Conservation (phyloP, 2,888 invertebrate species). For the Rotaria sp. region DNA sequence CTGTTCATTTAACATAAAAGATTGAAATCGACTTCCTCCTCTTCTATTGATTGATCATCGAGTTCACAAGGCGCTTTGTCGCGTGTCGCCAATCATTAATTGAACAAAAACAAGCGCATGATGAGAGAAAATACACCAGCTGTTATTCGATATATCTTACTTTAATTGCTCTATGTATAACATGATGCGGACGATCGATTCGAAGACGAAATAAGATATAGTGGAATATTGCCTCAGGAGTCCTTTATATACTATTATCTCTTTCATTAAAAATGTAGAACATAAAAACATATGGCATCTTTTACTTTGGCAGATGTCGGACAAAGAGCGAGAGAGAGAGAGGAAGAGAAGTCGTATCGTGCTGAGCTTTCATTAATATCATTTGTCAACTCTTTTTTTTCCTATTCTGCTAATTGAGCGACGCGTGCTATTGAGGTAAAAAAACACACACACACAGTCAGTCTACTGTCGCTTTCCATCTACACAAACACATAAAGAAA, state of each 20-base stretch:
- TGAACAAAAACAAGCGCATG: not conserved
- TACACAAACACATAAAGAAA: not conserved
- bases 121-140: not conserved
- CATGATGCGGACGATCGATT: not conserved
- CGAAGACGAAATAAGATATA: not conserved
- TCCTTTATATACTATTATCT: not conserved
- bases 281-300: slow-evolving; percentile 21
- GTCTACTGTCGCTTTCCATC: not conserved
- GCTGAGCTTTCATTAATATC: slow-evolving; percentile 10
- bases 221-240: not conserved
- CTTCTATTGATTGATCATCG: not conserved
- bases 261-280: not conserved
- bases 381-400: slow-evolving; percentile 23
- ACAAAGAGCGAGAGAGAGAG: not conserved
- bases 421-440: not conserved
- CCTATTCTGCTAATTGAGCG: not conserved
- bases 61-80: slow-evolving; percentile 8
- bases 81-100: slow-evolving; percentile 12
- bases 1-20: slow-evolving; percentile 7
- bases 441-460: not conserved
- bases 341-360: not conserved
- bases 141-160: not conserved
- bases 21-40: slow-evolving; percentile 7
- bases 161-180: not conserved
- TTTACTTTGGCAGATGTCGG: not conserved